Percentiles rank a stretch among this genome's conserved stretches.
Evolutionary conservation across 2,888 invertebrate species (phyloP).

Genomic region (Camptogramma bilineatum): DNA sequence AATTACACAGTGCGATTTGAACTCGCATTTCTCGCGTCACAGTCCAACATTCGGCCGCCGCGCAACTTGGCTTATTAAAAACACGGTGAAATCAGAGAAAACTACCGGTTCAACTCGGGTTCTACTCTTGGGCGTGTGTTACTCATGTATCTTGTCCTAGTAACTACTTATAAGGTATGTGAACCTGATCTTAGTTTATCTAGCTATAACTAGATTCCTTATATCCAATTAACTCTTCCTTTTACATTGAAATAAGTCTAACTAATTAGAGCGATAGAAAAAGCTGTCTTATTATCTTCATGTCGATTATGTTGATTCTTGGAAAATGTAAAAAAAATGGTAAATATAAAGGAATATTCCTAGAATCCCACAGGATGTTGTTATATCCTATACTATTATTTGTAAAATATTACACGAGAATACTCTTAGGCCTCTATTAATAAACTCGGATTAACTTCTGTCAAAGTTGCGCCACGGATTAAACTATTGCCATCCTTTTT

Average conservation of each 20-base stretch:
- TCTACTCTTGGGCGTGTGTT: slow-evolving; percentile 21
- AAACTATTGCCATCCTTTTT: no score
- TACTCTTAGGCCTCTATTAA: no score
- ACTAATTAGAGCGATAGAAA: slow-evolving; percentile 4
- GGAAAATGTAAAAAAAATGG: neutral
- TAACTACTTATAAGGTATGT: slow-evolving; percentile 31
- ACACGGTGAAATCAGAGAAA: slow-evolving; percentile 10
- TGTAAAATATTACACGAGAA: no score
- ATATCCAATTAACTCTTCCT: slow-evolving; percentile 40
- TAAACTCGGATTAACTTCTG: no score
- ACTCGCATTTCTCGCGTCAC: neutral
- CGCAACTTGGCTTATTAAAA: neutral
- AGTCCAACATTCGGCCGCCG: neutral
- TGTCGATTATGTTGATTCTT: neutral
- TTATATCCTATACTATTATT: no score
- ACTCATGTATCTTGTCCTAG: slow-evolving; percentile 30
- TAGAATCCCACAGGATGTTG: neutral
- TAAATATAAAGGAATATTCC: neutral
- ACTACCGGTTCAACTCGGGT: slow-evolving; percentile 7
- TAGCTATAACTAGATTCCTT: slow-evolving; percentile 29
- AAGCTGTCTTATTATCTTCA: neutral
- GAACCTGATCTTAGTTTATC: slow-evolving; percentile 19
- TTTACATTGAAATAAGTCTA: slow-evolving; percentile 7
- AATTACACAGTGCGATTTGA: neutral
- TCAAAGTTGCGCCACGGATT: no score